phyloP scores from a whole-genome alignment of 2,113 vertebrate genomes.

The Callaeas wilsoni region DNA sequence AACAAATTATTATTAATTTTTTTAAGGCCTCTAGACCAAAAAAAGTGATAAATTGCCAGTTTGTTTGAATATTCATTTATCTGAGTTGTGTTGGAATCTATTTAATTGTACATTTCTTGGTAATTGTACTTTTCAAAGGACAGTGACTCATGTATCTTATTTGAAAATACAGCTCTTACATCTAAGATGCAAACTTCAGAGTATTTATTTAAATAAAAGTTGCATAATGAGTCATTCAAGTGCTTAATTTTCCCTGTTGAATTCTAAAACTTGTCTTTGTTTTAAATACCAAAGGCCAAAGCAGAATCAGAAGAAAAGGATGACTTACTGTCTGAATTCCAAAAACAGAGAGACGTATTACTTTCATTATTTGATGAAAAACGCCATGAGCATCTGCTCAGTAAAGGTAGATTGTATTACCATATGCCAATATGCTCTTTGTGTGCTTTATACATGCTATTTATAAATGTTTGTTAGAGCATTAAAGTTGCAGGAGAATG shows the following conservation, averaged over 20 bases:
- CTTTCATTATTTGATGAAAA: slow-evolving; percentile 91
- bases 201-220: background rate
- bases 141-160: background rate
- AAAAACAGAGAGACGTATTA: slow-evolving; percentile 83
- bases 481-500: background rate
- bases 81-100: background rate
- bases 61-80: background rate
- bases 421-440: background rate
- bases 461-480: background rate
- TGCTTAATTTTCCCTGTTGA: background rate
- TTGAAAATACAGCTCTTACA: background rate
- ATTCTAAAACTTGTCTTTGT: slow-evolving; percentile 7
- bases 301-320: slow-evolving; percentile 85
- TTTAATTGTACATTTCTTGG: background rate
- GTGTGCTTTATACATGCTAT: background rate
- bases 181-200: background rate
- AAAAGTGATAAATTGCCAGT: background rate
- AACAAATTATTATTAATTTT: background rate
- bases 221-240: background rate
- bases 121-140: background rate
- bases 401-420: slow-evolving; percentile 78
- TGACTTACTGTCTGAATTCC: slow-evolving; percentile 81
- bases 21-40: background rate
- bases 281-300: slow-evolving; percentile 66
- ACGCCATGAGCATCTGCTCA: slow-evolving; percentile 87